Percentiles rank a stretch among this genome's conserved stretches.
Conservation (phyloP, 2,797 vertebrate species). For the Harpagifer antarcticus region DNA sequence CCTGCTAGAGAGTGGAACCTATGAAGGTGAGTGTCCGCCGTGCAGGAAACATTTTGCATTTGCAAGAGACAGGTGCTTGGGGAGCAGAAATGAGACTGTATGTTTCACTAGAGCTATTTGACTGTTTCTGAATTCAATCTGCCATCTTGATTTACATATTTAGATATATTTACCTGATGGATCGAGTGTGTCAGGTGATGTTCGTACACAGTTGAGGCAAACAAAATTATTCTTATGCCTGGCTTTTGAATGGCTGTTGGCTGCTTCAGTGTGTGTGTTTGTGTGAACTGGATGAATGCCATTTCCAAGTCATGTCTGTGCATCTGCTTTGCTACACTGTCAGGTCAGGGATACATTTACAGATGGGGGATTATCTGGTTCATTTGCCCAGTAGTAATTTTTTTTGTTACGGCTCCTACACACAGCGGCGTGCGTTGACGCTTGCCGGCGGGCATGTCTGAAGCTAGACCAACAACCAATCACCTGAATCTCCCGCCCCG, state of each 20-base stretch:
- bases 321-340: constrained; percentile 71
- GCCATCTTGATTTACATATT: neutral
- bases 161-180: constrained; percentile 37
- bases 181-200: constrained; percentile 47
- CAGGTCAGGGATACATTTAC: constrained; percentile 69
- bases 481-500: too few species aligned
- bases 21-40: constrained; percentile 92
- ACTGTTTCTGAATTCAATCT: constrained; percentile 43
- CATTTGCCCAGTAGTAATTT: constrained; percentile 63
- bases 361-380: constrained; percentile 74
- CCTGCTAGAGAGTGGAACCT: constrained; percentile 98
- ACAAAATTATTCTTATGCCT: constrained; percentile 44
- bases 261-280: constrained; percentile 1
- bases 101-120: constrained; percentile 38
- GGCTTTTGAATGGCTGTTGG: constrained; percentile 28
- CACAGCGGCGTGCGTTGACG: too few species aligned
- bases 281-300: constrained; percentile 54
- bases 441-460: too few species aligned
- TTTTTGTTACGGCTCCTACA: constrained; percentile 14
- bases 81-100: constrained; percentile 38
- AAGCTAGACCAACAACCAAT: too few species aligned
- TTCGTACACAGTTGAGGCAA: constrained; percentile 45
- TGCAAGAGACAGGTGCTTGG: constrained; percentile 40
- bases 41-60: constrained; percentile 37
- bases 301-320: constrained; percentile 64